Conservation (phyloP, 2,888 invertebrate genomes). For the Nineta flava region DNA sequence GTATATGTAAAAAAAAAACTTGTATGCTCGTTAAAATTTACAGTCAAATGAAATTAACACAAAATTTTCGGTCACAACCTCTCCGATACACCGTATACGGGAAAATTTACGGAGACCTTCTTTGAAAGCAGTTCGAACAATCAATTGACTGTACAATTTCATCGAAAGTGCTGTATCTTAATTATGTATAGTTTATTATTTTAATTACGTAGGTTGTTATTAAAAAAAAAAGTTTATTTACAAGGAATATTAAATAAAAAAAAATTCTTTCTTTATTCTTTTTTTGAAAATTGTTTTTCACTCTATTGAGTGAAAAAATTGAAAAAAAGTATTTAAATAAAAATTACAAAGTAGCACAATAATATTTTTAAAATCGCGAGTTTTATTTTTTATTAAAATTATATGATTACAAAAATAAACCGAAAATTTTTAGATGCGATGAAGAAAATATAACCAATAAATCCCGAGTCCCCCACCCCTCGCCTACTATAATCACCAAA, state of each 20-base stretch:
- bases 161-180: not conserved
- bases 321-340: slow-evolving; percentile 20
- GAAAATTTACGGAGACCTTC: not conserved
- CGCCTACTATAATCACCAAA: too few species aligned
- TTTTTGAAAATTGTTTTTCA: too few species aligned
- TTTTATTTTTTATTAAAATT: slow-evolving; percentile 2
- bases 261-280: not conserved
- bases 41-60: not conserved
- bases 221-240: slow-evolving; percentile 11
- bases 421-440: not conserved
- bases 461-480: too few species aligned
- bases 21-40: not conserved
- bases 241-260: slow-evolving; percentile 15
- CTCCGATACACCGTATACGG: too few species aligned
- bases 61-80: not conserved
- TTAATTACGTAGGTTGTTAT: slow-evolving; percentile 22
- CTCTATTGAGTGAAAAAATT: slow-evolving; percentile 1
- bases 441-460: not conserved
- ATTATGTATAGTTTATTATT: slow-evolving; percentile 24
- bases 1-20: slow-evolving; percentile 1
- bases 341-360: slow-evolving; percentile 28
- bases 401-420: not conserved
- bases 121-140: not conserved
- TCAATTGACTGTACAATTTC: not conserved
- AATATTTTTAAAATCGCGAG: slow-evolving; percentile 21